Percentiles rank a stretch among this genome's conserved stretches.
Conservation (phyloP, 2,888 invertebrate species). For the Drosophila anceps region DNA sequence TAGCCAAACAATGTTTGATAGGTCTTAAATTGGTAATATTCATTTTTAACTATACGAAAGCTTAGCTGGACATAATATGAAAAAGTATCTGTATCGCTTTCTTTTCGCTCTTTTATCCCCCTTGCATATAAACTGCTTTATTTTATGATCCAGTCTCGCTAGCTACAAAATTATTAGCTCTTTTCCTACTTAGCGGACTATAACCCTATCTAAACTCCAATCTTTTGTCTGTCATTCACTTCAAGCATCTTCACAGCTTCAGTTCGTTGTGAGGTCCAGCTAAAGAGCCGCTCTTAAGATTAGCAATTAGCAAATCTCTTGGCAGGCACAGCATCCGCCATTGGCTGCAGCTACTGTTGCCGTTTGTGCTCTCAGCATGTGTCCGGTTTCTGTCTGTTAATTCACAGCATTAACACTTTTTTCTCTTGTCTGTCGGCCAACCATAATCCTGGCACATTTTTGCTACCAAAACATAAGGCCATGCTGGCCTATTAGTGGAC, state of each 20-base stretch:
- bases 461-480: constrained; percentile 69
- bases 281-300: constrained; percentile 28
- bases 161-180: not conserved
- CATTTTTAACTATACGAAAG: not conserved
- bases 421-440: constrained; percentile 29
- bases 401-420: constrained; percentile 64
- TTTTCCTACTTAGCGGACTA: not conserved
- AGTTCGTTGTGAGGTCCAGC: constrained; percentile 1
- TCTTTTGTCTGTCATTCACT: not conserved
- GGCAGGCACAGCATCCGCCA: constrained; percentile 24
- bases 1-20: not conserved
- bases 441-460: constrained; percentile 65
- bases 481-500: constrained; percentile 31
- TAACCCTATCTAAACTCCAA: not conserved
- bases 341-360: constrained; percentile 35
- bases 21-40: not conserved
- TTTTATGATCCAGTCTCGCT: not conserved
- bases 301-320: constrained; percentile 66
- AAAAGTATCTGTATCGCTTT: not conserved
- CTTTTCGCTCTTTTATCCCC: not conserved
- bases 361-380: constrained; percentile 62
- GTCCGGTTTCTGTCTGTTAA: constrained; percentile 48
- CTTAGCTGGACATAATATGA: not conserved
- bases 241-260: not conserved
- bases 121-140: not conserved